Conservation (phyloP, 2,888 invertebrate species). For the Liodrosophila aerea region DNA sequence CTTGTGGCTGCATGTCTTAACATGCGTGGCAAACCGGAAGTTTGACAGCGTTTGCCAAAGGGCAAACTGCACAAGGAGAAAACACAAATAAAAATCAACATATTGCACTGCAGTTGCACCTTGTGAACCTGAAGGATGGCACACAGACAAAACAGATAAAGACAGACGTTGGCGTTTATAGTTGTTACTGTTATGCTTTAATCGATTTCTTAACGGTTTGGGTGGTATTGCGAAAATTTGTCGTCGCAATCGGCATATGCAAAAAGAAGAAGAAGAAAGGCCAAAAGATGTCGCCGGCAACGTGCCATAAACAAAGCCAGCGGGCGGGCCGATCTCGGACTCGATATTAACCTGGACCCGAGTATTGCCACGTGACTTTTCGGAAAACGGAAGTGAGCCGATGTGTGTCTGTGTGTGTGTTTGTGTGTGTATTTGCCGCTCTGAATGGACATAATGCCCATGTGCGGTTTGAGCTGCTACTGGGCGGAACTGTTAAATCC, state of each 20-base stretch:
- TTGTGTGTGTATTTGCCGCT: conserved; percentile 35
- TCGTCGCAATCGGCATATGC: conserved; percentile 64
- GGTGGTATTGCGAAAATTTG: conserved; percentile 73
- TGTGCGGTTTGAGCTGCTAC: conserved; percentile 61
- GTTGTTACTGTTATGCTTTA: conserved; percentile 55
- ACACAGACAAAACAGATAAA: conserved; percentile 6
- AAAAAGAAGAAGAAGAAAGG: conserved; percentile 36
- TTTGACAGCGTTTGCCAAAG: conserved; percentile 38
- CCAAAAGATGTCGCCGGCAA: conserved; percentile 50
- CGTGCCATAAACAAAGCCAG: conserved; percentile 80
- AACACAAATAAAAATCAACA: conserved; percentile 24
- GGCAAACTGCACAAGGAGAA: conserved; percentile 20
- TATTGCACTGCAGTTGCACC: conserved; percentile 64
- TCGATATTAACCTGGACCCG: conserved; percentile 22
- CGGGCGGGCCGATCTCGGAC: conserved; percentile 59
- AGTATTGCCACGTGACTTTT: conserved; percentile 77
- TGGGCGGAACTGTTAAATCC: conserved; percentile 48
- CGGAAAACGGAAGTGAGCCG: conserved; percentile 73
- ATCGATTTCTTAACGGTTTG: conserved; percentile 79
- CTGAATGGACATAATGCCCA: conserved; percentile 50
- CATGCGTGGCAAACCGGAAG: conserved; percentile 65
- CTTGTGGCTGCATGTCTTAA: conserved; percentile 22
- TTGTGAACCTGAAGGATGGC: conserved; percentile 73
- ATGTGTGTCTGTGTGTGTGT: conserved; percentile 12
- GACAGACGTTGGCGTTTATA: conserved; percentile 42